Base-by-base conservation (phyloP, 2,797 vertebrate species). In the Gadopsis marmoratus region DNA sequence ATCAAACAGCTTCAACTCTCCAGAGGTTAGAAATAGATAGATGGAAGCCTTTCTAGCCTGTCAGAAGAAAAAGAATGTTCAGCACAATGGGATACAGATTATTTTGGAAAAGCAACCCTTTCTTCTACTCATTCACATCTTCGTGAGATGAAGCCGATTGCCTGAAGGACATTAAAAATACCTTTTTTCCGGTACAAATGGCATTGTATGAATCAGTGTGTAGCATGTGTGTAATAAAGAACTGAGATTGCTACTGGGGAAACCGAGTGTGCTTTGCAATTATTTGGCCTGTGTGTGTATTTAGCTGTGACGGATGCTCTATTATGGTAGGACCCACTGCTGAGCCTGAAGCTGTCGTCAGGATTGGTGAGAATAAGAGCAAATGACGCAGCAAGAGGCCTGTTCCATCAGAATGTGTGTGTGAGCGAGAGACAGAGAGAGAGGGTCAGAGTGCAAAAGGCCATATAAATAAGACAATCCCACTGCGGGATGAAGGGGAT, bases 191-290 rank as follows among this genome's bases (percentile, higher is more conserved):
- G 17, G 61, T 71, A 74, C 59, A 76, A 78, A 69, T 56, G 62
- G 39, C 75, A 72, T 60, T 76, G 54, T 78, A 55, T 75, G 61
- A 80, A 72, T 73, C 53, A 17, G n/a, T 71, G 83, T 76, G 62
- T 64, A 53, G 39, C 61, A 50, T 47, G 64, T 60, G 65, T 81
- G 59, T 73, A 2, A 71, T 43, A 53, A 58, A 54, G 35, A 67
- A 58, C 12, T 63, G 33, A 58, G 19, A 59, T 64, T 54, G 37
- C 65, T 56, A 60, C 51, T 48, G 64, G 19, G 70, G 69, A 54
- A 74, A 61, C 61, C 45, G 23, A 39, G 35, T 71, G 75, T 48
- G 14, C 65, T 66, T 79, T 81, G 56, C 45, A 58, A 51, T 71
- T 21, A n/a, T 16, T 67, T 37, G 47, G 21, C 64, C 31, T 76